phyloP scores from a whole-genome alignment of 2,888 invertebrate species.

The Rhabditoides inermis region DNA sequence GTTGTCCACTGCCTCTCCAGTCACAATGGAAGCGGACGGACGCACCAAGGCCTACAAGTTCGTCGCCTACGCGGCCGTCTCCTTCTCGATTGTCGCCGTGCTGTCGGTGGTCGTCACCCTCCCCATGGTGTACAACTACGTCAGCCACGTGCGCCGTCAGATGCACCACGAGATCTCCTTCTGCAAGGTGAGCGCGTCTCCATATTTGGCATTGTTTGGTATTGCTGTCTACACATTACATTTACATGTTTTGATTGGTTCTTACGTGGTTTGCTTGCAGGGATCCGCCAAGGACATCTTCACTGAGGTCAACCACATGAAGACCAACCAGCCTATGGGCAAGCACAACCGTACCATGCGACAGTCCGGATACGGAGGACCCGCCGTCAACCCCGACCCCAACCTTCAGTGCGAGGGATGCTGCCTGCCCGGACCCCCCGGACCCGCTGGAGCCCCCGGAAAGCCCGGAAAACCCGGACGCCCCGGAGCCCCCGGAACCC shows the following conservation, averaged over 20 bases:
- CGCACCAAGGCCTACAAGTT: constrained; percentile 52
- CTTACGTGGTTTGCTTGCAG: constrained; percentile 16
- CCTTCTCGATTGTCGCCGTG: constrained; percentile 51
- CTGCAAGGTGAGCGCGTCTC: constrained; percentile 42
- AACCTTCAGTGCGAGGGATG: constrained; percentile 40
- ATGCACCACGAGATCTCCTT: constrained; percentile 52
- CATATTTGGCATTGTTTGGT: not conserved
- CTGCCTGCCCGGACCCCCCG: constrained; percentile 43
- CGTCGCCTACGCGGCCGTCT: constrained; percentile 51
- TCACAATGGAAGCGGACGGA: constrained; percentile 46
- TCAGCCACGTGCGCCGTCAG: constrained; percentile 48
- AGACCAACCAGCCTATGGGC: constrained; percentile 32
- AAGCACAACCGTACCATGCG: constrained; percentile 49
- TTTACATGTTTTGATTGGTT: constrained; percentile 1
- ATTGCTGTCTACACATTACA: constrained; percentile 1
- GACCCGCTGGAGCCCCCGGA: constrained; percentile 46
- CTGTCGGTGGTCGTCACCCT: constrained; percentile 51
- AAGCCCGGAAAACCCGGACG: constrained; percentile 43
- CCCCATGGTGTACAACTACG: constrained; percentile 51
- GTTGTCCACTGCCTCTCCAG: no score
- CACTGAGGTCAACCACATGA: constrained; percentile 52
- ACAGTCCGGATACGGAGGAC: constrained; percentile 47
- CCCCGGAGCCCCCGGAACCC: constrained; percentile 34
- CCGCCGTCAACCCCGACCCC: constrained; percentile 36
- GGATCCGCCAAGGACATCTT: constrained; percentile 52